phyloP scores from a whole-genome alignment of 2,113 vertebrate genomes.

The Psittacula cyanocephala region DNA sequence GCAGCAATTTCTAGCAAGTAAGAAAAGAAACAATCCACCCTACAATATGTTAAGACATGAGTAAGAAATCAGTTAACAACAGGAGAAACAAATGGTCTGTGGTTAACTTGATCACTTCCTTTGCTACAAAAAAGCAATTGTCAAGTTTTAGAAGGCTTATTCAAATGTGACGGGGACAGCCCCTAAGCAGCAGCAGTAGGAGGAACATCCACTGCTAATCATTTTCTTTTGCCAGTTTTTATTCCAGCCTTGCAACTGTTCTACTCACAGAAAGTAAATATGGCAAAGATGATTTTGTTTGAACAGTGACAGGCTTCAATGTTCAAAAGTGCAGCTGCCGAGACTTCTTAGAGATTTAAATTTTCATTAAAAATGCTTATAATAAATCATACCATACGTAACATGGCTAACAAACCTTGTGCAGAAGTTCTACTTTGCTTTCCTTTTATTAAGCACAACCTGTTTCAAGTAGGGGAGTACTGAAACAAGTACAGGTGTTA shows the following conservation, averaged over 20 bases:
- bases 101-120: slow-evolving; percentile 58
- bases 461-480: background rate
- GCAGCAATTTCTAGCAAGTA: background rate
- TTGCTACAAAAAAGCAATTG: slow-evolving; percentile 23
- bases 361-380: background rate
- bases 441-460: background rate
- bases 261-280: background rate
- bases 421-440: background rate
- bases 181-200: slow-evolving; percentile 27
- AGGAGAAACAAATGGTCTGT: slow-evolving; percentile 56
- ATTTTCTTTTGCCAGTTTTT: background rate
- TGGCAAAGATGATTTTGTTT: background rate
- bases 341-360: background rate
- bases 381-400: background rate
- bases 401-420: background rate
- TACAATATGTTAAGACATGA: background rate
- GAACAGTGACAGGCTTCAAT: background rate
- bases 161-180: slow-evolving; percentile 34
- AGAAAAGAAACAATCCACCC: background rate
- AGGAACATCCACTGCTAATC: background rate
- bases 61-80: slow-evolving; percentile 24
- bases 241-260: background rate
- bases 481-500: background rate
- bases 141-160: slow-evolving; percentile 25
- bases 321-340: background rate